phyloP scores from a whole-genome alignment of 1,140 invertebrate genomes.

The Papilio glaucus region DNA sequence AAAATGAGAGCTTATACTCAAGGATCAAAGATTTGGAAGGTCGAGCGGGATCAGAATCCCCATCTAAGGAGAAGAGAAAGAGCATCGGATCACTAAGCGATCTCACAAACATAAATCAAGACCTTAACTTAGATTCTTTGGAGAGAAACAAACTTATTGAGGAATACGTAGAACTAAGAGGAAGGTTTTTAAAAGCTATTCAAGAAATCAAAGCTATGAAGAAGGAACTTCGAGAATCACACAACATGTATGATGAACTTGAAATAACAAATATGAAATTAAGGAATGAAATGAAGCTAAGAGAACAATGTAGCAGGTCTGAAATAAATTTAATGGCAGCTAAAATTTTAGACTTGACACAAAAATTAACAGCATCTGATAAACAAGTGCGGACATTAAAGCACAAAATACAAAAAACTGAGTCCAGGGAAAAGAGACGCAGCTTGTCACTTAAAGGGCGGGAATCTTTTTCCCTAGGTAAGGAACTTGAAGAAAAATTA shows the following conservation, averaged over 20 bases:
- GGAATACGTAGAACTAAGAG: conserved; percentile 90
- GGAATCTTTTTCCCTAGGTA: conserved; percentile 90
- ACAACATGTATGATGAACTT: conserved; percentile 90
- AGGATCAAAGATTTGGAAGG: conserved; percentile 89
- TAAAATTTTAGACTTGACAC: conserved; percentile 92
- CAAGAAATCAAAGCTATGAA: conserved; percentile 92
- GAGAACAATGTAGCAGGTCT: conserved; percentile 88
- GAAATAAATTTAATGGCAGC: conserved; percentile 92
- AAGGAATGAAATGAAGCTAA: conserved; percentile 88
- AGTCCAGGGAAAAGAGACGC: conserved; percentile 90
- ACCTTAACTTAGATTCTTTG: conserved; percentile 88
- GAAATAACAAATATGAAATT: conserved; percentile 90
- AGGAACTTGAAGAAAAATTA: conserved; percentile 93
- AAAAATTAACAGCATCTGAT: conserved; percentile 91
- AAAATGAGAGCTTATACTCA: conserved; percentile 89
- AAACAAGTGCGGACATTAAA: conserved; percentile 91
- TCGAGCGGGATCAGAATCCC: conserved; percentile 78
- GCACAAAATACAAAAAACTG: conserved; percentile 91
- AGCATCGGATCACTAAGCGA: conserved; percentile 92
- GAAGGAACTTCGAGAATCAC: conserved; percentile 90
- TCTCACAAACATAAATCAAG: conserved; percentile 90
- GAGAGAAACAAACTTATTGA: conserved; percentile 91
- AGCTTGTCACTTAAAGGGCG: conserved; percentile 92
- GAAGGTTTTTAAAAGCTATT: conserved; percentile 91
- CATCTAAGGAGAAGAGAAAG: conserved; percentile 84